A percentile compares a stretch with the other conserved stretches of the same genome.
Evolutionary conservation across 2,113 vertebrate genomes (phyloP).

Genomic region (Seriola quinqueradiata): DNA sequence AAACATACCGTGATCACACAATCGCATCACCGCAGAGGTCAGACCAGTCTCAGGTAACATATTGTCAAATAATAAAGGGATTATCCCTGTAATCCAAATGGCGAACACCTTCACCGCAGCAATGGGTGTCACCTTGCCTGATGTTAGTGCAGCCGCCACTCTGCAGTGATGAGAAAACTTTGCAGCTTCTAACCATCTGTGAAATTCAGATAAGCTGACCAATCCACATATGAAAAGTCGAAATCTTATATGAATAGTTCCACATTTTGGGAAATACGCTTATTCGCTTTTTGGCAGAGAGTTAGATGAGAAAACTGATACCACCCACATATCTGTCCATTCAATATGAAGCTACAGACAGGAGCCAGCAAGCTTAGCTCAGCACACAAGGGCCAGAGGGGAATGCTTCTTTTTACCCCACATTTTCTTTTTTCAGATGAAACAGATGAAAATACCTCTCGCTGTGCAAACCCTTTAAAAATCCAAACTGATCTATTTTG

Average conservation of each 20-base stretch:
- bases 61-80: conserved; percentile 78
- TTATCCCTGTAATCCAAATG: conserved; percentile 80
- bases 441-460: no score
- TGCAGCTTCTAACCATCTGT: conserved; percentile 17
- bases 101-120: conserved; percentile 58
- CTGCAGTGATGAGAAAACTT: conserved; percentile 13
- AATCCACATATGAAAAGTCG: neutral
- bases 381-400: no score
- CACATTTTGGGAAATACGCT: conserved; percentile 10
- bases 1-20: conserved; percentile 9
- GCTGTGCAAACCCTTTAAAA: neutral
- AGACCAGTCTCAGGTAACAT: conserved; percentile 56
- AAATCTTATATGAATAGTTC: conserved; percentile 12
- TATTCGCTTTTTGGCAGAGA: neutral
- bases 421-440: no score
- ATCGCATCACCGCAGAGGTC: conserved; percentile 64
- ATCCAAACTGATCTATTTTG: neutral
- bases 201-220: conserved; percentile 30
- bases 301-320: neutral
- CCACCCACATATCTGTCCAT: neutral
- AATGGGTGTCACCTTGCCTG: conserved; percentile 67
- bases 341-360: neutral
- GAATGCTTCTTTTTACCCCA: neutral
- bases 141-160: conserved; percentile 39
- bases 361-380: neutral